Evolutionary conservation across 2,113 vertebrate genomes (phyloP).

Genomic region (Myiagra hebetior): DNA sequence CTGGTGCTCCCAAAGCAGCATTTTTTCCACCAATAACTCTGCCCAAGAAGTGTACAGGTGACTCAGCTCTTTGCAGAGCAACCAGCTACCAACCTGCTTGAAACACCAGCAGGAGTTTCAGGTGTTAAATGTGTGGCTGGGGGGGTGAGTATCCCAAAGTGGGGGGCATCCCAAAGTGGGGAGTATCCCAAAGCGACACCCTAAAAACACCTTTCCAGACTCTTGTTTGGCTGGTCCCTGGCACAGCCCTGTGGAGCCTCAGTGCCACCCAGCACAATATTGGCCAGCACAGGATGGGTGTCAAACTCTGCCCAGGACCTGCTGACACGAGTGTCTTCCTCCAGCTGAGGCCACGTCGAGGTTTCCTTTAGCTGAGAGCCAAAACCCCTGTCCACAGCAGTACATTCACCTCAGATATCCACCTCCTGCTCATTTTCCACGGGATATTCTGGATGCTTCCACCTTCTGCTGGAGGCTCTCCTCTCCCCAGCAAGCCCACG

Average conservation of each 20-base stretch:
- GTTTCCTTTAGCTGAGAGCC: not conserved
- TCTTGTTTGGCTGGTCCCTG: not conserved
- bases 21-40: not conserved
- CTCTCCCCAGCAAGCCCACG: not conserved
- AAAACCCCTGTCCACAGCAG: not conserved
- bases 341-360: accelerated
- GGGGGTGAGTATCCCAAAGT: not conserved
- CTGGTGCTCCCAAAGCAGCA: not conserved
- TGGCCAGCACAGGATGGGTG: not conserved
- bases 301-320: not conserved
- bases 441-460: not conserved
- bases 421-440: not conserved
- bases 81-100: not conserved
- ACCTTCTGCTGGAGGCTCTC: not conserved
- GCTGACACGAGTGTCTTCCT: accelerated
- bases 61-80: not conserved
- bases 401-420: not conserved
- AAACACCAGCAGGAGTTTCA: not conserved
- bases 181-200: not conserved
- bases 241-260: not conserved
- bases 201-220: not conserved
- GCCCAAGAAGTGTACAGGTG: not conserved
- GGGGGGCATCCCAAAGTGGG: not conserved
- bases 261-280: accelerated
- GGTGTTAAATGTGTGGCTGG: not conserved